phyloP scores from a whole-genome alignment of 2,888 invertebrate genomes.

The Eilema caniola region DNA sequence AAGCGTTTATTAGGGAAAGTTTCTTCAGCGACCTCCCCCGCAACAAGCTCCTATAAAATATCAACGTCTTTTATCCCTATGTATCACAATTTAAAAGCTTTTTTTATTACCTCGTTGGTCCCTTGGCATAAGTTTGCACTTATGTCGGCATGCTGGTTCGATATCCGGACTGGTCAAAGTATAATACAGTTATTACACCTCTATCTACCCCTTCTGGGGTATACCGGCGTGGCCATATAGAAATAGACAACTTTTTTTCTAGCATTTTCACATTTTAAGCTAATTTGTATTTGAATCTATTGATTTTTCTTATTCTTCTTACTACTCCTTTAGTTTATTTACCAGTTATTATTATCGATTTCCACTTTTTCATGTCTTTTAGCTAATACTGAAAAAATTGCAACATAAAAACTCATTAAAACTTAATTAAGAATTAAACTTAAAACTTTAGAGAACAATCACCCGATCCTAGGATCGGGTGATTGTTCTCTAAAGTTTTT shows the following conservation, averaged over 20 bases:
- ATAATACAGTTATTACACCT: neutral
- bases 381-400: no score
- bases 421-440: neutral
- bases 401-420: no score
- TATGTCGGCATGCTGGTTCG: neutral
- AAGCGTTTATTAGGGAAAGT: neutral
- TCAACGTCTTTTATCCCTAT: neutral
- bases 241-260: no score
- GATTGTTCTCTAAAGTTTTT: neutral
- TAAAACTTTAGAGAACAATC: neutral
- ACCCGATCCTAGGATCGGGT: no score
- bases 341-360: no score
- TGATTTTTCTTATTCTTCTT: no score
- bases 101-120: slow-evolving; percentile 4
- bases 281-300: no score
- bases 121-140: slow-evolving; percentile 2
- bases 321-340: no score
- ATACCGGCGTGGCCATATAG: no score
- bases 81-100: slow-evolving; percentile 4
- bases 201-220: neutral
- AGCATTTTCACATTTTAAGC: no score
- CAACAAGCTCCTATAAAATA: neutral
- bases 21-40: neutral
- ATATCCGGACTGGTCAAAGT: neutral
- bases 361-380: no score